Evolutionary conservation across 2,888 invertebrate genomes (phyloP).

Genomic region (Parapristionchus giblindavisi): DNA sequence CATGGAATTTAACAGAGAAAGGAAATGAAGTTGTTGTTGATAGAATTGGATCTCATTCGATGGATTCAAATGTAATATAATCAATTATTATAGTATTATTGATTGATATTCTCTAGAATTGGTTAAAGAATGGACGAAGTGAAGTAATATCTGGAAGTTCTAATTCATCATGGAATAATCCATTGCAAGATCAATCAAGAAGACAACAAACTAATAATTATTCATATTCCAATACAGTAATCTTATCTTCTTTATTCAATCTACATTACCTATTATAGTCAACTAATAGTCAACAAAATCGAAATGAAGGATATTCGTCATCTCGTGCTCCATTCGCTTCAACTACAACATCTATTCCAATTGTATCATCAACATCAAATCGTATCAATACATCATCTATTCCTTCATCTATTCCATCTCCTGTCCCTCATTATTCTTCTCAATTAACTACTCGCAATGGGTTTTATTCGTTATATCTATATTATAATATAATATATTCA

Average conservation of each 20-base stretch:
- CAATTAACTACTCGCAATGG: no score
- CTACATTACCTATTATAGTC: neutral
- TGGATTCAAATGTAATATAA: no score
- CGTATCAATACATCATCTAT: slow-evolving; percentile 25
- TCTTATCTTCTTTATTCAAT: neutral
- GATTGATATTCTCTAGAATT: neutral
- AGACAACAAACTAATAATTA: slow-evolving; percentile 15
- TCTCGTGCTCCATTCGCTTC: slow-evolving; percentile 19
- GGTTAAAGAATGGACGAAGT: slow-evolving; percentile 16
- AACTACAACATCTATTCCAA: slow-evolving; percentile 15
- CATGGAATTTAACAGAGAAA: slow-evolving; percentile 58
- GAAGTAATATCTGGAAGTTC: slow-evolving; percentile 9
- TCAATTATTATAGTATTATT: neutral
- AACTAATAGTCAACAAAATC: neutral
- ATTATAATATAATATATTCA: no score
- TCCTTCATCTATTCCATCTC: neutral
- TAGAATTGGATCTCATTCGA: slow-evolving; percentile 9
- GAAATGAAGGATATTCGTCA: neutral
- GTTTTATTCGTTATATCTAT: no score
- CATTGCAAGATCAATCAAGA: slow-evolving; percentile 1
- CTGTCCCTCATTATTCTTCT: no score
- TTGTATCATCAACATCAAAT: no score
- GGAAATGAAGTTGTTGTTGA: slow-evolving; percentile 52
- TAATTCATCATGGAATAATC: slow-evolving; percentile 21
- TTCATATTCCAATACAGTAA: slow-evolving; percentile 24